Evolutionary conservation across 1,140 invertebrate genomes (phyloP), one percentile per base, ranked within the genome.

Genomic region (Himalopsyche phryganea): DNA sequence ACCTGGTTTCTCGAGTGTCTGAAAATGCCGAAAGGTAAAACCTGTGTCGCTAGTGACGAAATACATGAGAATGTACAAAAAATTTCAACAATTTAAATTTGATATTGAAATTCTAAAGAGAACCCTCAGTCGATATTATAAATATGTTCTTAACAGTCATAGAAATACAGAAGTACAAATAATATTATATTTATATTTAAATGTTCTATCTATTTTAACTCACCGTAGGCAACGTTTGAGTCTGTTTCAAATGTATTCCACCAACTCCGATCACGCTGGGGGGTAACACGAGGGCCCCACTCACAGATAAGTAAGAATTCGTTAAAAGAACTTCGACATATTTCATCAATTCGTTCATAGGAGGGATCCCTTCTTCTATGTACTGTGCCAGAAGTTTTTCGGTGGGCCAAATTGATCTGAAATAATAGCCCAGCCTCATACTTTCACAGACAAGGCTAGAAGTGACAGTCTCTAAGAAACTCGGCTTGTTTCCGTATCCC

Each of bases 241-340:
- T 33, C 7, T 53, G 56, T 51, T 50, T 63, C 35, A 65, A 54
- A 47, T 83, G 83, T 2, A 85, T 63, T n/a, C 83, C 84, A 7
- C 80, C 83, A 13, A 85, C 74, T 69, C 85, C 81, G 4, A 85
- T 64, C 1, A 81, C 63, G 20, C 72, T 76, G 0, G 80, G 77
- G 1, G 74, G 68, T 10, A 67, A 67, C 0, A 80, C 76, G 35
- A 72, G 71, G 0, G 80, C 67, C 2, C 73, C 71, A 56, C 76
- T 78, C 3, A 83, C 45, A 1, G 73, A 67, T 45, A 78, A 77
- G 69, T 86, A 80, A n/a, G 74, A 73, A 67, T 86, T 86, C 0
- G 77, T 67, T 7, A 86, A 64, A 9, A 84, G 57, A 32, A 86
- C 60, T 23, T 78, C 77, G 5, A 79, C 59, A 32, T 77, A 79